These are phyloP conservation scores for Drosophila kanekoi DNA, from an alignment of 2,888 invertebrate species.

Conservation along the genomic window DNA sequence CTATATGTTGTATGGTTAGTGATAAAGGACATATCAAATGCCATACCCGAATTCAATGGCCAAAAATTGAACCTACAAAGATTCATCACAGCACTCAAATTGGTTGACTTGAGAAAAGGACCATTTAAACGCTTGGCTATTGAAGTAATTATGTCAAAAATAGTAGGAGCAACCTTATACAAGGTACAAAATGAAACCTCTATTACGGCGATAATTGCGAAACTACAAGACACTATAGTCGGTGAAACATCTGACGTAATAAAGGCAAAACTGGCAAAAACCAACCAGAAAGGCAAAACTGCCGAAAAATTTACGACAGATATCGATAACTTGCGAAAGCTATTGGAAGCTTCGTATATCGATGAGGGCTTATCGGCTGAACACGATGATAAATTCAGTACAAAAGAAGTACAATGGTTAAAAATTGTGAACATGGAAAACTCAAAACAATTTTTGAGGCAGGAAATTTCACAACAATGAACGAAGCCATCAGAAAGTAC, in stretches of 20 bases:
- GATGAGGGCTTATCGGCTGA: not conserved
- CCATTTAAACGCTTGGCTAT: not conserved
- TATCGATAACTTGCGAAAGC: not conserved
- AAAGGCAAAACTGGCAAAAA: not conserved
- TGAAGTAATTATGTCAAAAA: not conserved
- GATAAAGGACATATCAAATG: not conserved
- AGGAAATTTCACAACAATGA: not conserved
- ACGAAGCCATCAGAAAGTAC: conserved; percentile 1
- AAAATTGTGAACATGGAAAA: not conserved
- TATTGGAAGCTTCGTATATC: not conserved
- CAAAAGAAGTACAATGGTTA: not conserved
- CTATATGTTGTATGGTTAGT: no score
- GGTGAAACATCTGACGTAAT: conserved; percentile 1
- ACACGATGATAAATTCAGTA: not conserved
- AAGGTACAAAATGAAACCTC: not conserved
- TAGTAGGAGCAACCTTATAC: not conserved
- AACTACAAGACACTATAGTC: not conserved
- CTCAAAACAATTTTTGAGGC: not conserved
- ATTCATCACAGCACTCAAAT: not conserved
- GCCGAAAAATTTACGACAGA: not conserved
- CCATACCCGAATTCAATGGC: not conserved
- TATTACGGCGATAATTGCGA: not conserved
- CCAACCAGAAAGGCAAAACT: conserved; percentile 2
- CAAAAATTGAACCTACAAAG: conserved; percentile 1
- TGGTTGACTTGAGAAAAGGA: not conserved